Base-by-base conservation (phyloP, 2,888 invertebrate species). In the Tolmerus cingulatus region DNA sequence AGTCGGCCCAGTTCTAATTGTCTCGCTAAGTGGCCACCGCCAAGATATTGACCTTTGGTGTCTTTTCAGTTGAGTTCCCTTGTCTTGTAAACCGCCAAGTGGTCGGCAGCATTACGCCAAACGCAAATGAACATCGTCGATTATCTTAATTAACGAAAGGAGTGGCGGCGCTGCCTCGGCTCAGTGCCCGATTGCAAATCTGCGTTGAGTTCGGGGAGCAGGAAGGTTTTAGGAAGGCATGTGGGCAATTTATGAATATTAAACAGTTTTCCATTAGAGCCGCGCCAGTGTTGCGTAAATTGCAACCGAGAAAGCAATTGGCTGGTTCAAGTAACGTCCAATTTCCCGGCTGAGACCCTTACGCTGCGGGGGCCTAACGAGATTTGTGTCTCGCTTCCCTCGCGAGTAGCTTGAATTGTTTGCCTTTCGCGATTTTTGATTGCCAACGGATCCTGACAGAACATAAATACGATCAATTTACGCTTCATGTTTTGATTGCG, bases 11-110 rank as follows among this genome's bases (percentile, higher is more conserved):
- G 37, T 9, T 82, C 37, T 82, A 82, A 82, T 82, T 82, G 82
- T 55, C 57, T 82, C 37, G 40, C 55, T 66, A 66, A 66, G 57
- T 82, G 66, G 40, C 57, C 82, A 82, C 37, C 34, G 37, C 55
- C 34, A 16, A 82, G 82, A 82, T 82, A 82, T 82, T 82, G 82
- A 82, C 82, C 82, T 82, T 66, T 82, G 19, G 66, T 23, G 12
- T 16, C 66, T 30, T 27, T 66, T 66, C 12, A 82, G 30, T 82
- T 40, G n/a, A 76, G 66, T 14, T 27, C 27, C 27, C 12, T 2
- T 66, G 27, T 9, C 12, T 23, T 66, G 8, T 66, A 4, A 5
- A 66, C 27, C 66, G 66, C 27, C 66, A 66, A 23, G 12, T 23
- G 66, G 12, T 66, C 12, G 66, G 27, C 19, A 4, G 66, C 12